Percentiles rank a stretch among this genome's conserved stretches.
Evolutionary conservation across 2,113 vertebrate genomes (phyloP).

Genomic region (Acinonyx jubatus): DNA sequence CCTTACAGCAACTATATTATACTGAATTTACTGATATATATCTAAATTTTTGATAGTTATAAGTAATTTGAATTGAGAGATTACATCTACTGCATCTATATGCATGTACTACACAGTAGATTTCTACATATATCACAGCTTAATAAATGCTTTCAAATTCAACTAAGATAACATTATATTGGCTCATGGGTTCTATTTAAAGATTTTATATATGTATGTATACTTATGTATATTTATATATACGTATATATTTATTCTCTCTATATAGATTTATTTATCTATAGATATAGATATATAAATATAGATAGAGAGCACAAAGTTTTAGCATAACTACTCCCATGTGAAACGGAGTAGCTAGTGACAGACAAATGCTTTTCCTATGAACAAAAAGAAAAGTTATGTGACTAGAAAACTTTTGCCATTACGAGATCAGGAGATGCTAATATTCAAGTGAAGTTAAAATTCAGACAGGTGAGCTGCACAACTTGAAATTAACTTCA

Average conservation of each 20-base stretch:
- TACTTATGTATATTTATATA: background rate
- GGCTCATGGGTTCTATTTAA: background rate
- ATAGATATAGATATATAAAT: background rate
- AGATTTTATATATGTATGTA: background rate
- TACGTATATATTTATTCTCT: background rate
- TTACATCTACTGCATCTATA: background rate
- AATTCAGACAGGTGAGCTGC: background rate
- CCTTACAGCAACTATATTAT: background rate
- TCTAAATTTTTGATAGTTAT: background rate
- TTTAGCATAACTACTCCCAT: background rate
- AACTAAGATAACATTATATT: background rate
- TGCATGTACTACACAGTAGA: background rate
- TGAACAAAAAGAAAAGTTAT: background rate
- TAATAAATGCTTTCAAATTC: background rate
- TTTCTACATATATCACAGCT: background rate
- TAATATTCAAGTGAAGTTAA: background rate
- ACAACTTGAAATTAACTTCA: background rate
- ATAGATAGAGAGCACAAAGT: background rate
- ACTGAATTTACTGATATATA: background rate
- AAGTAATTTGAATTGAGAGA: background rate
- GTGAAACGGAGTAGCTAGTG: background rate
- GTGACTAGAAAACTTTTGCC: background rate
- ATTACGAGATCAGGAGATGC: background rate
- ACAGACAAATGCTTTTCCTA: background rate
- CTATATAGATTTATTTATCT: background rate